Evolutionary conservation across 2,888 invertebrate genomes (phyloP).

Genomic region (Idaea straminata): DNA sequence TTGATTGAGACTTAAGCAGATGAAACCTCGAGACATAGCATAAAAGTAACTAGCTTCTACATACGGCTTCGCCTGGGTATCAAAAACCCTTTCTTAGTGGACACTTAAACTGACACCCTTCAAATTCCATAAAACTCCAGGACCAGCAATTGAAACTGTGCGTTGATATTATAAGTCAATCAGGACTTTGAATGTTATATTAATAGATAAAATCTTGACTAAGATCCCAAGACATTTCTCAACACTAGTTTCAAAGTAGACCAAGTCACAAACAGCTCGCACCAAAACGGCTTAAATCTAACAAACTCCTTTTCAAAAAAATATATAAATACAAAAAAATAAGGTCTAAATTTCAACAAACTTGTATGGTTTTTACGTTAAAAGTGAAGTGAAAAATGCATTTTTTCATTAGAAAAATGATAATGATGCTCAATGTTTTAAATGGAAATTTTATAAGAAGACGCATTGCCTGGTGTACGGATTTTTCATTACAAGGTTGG

Average conservation of each 20-base stretch:
- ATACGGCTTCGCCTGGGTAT: too few relatives aligned
- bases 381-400: constrained; percentile 42
- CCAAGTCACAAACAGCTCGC: constrained; percentile 49
- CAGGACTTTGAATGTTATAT: neutral
- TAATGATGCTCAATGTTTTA: constrained; percentile 74
- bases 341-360: constrained; percentile 35
- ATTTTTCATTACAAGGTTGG: constrained; percentile 60
- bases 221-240: constrained; percentile 37
- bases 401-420: constrained; percentile 77
- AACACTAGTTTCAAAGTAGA: constrained; percentile 72
- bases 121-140: too few relatives aligned
- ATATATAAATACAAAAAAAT: constrained; percentile 29
- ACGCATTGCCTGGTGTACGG: constrained; percentile 61
- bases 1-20: too few relatives aligned
- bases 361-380: constrained; percentile 32
- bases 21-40: too few relatives aligned
- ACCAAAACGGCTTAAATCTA: constrained; percentile 44
- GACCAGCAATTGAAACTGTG: too few relatives aligned
- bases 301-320: constrained; percentile 31
- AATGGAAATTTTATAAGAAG: constrained; percentile 77
- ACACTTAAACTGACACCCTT: too few relatives aligned
- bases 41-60: too few relatives aligned
- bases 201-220: constrained; percentile 32
- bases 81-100: too few relatives aligned
- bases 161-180: too few relatives aligned